Evolutionary conservation across 2,888 invertebrate species (phyloP).

Genomic region (Aphodius granarius): DNA sequence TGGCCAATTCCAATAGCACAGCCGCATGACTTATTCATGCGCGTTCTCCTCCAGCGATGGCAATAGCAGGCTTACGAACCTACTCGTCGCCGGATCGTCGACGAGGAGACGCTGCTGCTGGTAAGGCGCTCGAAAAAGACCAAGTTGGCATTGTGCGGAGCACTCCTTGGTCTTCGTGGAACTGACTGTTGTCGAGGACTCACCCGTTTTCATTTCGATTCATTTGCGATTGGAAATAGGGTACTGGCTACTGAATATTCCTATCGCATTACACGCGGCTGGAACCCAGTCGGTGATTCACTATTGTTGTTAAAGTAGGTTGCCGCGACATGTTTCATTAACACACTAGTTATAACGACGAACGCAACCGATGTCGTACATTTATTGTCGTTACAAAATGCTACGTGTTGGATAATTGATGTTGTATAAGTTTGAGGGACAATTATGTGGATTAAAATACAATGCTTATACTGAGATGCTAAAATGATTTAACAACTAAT

Average conservation of each 20-base stretch:
- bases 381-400: background rate
- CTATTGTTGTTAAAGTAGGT: background rate
- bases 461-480: too few relatives aligned
- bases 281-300: background rate
- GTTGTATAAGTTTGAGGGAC: background rate
- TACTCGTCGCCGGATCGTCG: too few relatives aligned
- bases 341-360: background rate
- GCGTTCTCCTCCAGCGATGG: background rate
- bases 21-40: conserved; percentile 21
- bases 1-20: conserved; percentile 18
- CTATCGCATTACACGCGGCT: background rate
- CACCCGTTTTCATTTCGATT: background rate
- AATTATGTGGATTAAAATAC: too few relatives aligned
- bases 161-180: conserved; percentile 14
- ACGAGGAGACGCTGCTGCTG: background rate
- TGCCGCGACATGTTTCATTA: background rate
- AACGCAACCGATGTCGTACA: background rate
- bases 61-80: background rate
- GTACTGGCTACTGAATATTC: background rate
- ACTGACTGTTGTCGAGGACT: background rate
- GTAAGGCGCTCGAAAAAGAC: background rate
- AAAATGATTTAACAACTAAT: too few relatives aligned
- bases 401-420: background rate
- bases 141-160: conserved; percentile 12
- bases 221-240: conserved; percentile 3